phyloP scores from a whole-genome alignment of 2,113 vertebrate genomes.

The Apistogramma diplotaenia region DNA sequence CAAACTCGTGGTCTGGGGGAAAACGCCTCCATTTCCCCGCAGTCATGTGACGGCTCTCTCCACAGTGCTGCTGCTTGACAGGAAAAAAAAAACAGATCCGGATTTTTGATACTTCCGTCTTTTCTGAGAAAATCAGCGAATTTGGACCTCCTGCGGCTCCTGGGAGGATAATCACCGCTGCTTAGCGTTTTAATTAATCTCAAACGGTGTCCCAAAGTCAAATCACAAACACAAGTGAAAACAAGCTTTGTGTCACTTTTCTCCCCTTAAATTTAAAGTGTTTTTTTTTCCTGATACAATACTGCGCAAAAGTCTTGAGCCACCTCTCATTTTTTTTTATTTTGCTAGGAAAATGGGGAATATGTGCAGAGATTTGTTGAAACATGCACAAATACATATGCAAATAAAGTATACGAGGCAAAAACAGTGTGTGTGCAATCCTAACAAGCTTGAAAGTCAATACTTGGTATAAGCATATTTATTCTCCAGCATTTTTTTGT shows the following conservation, averaged over 20 bases:
- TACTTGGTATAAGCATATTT: no score
- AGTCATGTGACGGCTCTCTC: constrained; percentile 14
- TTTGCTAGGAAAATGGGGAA: background rate
- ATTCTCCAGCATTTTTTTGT: background rate
- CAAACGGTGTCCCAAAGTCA: background rate
- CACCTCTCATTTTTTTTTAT: background rate
- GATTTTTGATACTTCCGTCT: constrained; percentile 63
- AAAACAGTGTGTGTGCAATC: background rate
- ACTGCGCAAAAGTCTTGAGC: background rate
- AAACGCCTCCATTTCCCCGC: background rate
- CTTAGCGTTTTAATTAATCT: background rate
- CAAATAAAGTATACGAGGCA: background rate
- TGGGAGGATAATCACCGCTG: background rate
- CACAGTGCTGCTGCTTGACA: background rate
- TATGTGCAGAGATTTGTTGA: background rate
- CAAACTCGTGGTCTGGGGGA: background rate
- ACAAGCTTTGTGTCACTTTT: background rate
- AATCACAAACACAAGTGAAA: background rate
- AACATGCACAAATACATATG: background rate
- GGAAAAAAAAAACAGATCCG: constrained; percentile 2
- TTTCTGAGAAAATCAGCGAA: constrained; percentile 36
- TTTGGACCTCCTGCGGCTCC: background rate
- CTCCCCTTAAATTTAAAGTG: background rate
- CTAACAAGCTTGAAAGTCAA: no score
- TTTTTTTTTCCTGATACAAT: background rate